Percentiles rank a stretch among this genome's conserved stretches.
These are phyloP conservation scores for Mastomys natalensis DNA, from an alignment of 2,113 vertebrate species.

Conservation along the genomic window DNA sequence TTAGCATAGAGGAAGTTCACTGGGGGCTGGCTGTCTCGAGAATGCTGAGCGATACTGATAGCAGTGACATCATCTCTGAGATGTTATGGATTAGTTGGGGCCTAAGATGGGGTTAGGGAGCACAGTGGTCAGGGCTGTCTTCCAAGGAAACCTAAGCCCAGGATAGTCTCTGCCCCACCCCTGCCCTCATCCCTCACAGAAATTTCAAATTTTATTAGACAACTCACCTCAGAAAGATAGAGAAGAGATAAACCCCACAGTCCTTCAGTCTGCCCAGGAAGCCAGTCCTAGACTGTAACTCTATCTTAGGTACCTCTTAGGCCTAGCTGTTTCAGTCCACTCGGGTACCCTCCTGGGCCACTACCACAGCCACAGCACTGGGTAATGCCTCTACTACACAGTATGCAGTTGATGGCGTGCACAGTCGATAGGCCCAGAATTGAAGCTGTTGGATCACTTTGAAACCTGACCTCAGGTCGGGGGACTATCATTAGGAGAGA, in stretches of 20 bases:
- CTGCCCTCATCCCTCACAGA: background rate
- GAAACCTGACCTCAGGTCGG: background rate
- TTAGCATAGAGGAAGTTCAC: conserved; percentile 89
- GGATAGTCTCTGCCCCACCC: background rate
- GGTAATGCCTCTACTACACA: background rate
- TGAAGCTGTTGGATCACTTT: background rate
- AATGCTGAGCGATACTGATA: conserved; percentile 76
- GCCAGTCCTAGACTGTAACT: background rate
- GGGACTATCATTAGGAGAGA: background rate
- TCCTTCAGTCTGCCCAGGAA: background rate
- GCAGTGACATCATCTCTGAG: conserved; percentile 68
- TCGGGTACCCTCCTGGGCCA: background rate
- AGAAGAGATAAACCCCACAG: background rate
- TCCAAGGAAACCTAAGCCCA: background rate
- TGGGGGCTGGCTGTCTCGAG: conserved; percentile 65
- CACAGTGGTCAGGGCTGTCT: background rate
- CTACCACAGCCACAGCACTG: background rate
- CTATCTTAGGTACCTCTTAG: background rate
- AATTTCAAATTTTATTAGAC: background rate
- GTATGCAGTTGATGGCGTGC: background rate
- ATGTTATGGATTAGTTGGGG: conserved; percentile 66
- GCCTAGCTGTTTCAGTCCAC: background rate
- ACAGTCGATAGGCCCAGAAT: background rate
- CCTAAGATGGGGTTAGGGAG: conserved; percentile 3
- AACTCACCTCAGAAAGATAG: background rate